Base-by-base conservation (phyloP, 2,888 invertebrate genomes). In the Steinernema scapterisci region DNA sequence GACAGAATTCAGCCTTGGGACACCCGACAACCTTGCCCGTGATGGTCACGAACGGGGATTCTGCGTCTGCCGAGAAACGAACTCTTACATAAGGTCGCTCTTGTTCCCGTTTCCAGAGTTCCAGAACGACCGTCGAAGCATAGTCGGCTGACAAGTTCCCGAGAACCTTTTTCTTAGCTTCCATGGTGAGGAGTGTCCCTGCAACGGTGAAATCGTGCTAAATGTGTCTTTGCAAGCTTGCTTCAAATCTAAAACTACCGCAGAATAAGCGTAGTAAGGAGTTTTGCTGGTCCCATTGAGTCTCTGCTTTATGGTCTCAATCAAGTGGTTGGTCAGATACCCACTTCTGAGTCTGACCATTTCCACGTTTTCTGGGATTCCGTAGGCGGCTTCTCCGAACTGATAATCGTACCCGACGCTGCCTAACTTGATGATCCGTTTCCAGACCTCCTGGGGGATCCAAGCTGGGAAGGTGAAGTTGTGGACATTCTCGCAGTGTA, bases 181-280 rank as follows among this genome's bases (percentile, higher is more conserved):
- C 77, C 16, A 77, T n/a, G 1, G 71, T 71, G 6, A 44, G n/a
- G n/a, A 74, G 71, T 13, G 76, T 43, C 9, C 74, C 54, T 1
- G 21, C 70, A 11, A 77, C n/a, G 13, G 76, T 77, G 9, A 52
- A 52, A 56, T 77, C 77, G 54, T 77, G 77, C 77, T 77, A 19
- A 38, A 19, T 6, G 19, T 11, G 7, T 19, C 25, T 7, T 11
- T 25, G 7, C 11, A 9, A 16, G 19, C 38, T 31, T 21, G 7
- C n/a, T 38, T n/a, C 16, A 38, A 23, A 16, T 21, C n/a, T 1
- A n/a, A n/a, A 70, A 56, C 31, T n/a, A 73, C 73, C 23, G 44
- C 73, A 1, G 70, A 73, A 54, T 70, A 73, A 5, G 52, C 52
- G 11, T 54, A 38, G 43, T 44, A 72, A 9, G 13, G 31, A 11